A percentile compares a stretch with the other conserved stretches of the same genome.
Evolutionary conservation across 2,888 invertebrate genomes (phyloP).

Genomic region (Andrena marginata): DNA sequence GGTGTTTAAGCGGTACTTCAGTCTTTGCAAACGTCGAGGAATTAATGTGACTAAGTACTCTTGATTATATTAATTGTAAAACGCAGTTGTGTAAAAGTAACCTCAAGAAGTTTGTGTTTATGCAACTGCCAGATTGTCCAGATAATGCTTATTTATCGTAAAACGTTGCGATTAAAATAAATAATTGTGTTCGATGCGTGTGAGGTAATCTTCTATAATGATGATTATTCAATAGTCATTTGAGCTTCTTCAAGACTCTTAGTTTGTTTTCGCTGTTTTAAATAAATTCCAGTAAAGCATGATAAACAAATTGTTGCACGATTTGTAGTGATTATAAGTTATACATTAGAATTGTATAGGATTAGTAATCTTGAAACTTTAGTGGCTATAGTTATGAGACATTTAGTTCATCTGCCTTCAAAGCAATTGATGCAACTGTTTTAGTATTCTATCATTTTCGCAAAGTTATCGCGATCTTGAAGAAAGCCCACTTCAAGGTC

Average conservation of each 20-base stretch:
- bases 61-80: neutral
- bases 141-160: constrained; percentile 45
- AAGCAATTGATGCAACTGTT: too few species aligned
- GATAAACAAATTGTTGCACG: neutral
- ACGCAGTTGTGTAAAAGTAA: neutral
- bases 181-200: neutral
- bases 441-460: neutral
- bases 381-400: too few species aligned
- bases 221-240: constrained; percentile 22
- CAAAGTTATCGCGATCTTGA: constrained; percentile 23
- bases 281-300: neutral
- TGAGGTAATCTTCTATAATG: constrained; percentile 17
- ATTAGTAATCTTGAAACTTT: too few species aligned
- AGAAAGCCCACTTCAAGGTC: constrained; percentile 28
- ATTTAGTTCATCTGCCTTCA: too few species aligned
- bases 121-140: neutral
- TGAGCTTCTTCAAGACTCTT: constrained; percentile 45
- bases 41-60: neutral
- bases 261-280: neutral
- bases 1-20: neutral
- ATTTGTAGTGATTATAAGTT: neutral
- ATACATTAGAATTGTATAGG: too few species aligned
- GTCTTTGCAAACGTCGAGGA: neutral
- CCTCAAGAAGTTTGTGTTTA: neutral
- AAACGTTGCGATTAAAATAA: neutral